These are phyloP conservation scores for Octomys mimax DNA, from an alignment of 2,797 vertebrate species.

Conservation along the genomic window DNA sequence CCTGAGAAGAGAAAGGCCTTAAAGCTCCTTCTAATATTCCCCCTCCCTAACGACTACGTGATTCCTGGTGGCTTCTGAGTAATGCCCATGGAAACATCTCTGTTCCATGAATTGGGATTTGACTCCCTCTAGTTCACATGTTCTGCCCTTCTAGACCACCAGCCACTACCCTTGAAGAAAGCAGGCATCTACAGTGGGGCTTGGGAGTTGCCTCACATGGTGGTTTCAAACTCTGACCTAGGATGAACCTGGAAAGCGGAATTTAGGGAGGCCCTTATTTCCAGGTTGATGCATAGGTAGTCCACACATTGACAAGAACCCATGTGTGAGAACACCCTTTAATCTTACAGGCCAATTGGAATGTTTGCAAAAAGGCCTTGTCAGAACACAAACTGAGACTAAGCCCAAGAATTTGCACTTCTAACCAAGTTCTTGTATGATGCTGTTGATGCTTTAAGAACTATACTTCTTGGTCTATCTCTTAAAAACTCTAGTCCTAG, in stretches of 20 bases:
- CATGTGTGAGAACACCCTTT: neutral
- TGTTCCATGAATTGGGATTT: neutral
- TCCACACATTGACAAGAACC: neutral
- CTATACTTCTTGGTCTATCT: neutral
- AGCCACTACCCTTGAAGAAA: neutral
- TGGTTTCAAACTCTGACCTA: neutral
- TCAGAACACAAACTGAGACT: neutral
- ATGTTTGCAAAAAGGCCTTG: neutral
- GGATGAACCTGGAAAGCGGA: neutral
- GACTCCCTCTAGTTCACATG: neutral
- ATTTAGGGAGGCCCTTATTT: neutral
- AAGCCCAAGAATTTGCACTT: neutral
- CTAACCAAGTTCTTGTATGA: neutral
- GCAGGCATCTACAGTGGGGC: rapidly evolving
- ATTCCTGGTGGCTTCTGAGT: neutral
- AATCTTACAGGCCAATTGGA: neutral
- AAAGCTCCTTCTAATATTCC: neutral
- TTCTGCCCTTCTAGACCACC: neutral
- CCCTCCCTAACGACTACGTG: rapidly evolving
- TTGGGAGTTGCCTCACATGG: neutral
- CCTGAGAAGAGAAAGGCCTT: neutral
- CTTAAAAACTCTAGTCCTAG: neutral
- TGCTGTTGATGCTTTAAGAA: neutral
- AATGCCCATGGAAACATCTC: neutral
- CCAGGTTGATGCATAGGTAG: neutral